Percentiles rank a stretch among this genome's conserved stretches.
Evolutionary conservation across 2,797 vertebrate genomes (phyloP).

Genomic region (Helostoma temminkii): DNA sequence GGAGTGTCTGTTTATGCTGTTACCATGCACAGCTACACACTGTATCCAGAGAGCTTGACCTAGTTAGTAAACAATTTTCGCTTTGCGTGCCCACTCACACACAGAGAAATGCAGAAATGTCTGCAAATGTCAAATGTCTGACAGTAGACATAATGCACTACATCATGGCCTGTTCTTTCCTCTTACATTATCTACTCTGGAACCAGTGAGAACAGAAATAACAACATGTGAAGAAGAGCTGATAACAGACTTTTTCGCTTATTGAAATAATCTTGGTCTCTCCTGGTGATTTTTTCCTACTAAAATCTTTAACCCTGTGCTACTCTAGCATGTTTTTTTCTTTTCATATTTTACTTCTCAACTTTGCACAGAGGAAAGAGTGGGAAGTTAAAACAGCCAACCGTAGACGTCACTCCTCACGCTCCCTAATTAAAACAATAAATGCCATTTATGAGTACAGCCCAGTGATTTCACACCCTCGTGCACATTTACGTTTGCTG

Average conservation of each 20-base stretch:
- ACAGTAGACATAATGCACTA: slow-evolving; percentile 32
- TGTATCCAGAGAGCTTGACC: slow-evolving; percentile 47
- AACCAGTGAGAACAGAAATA: slow-evolving; percentile 20
- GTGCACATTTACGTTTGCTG: slow-evolving; percentile 40
- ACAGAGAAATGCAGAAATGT: slow-evolving; percentile 13
- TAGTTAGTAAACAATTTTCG: slow-evolving; percentile 53
- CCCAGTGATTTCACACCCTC: slow-evolving; percentile 54
- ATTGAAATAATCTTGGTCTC: not conserved
- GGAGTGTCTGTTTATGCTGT: slow-evolving; percentile 14
- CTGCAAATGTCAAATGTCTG: slow-evolving; percentile 19
- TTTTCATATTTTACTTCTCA: slow-evolving; percentile 10
- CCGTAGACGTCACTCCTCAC: slow-evolving; percentile 35
- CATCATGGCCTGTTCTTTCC: slow-evolving; percentile 2
- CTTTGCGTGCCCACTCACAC: slow-evolving; percentile 15
- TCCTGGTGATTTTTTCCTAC: not conserved
- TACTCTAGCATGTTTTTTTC: slow-evolving; percentile 5
- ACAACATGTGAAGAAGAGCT: not conserved
- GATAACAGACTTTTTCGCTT: not conserved
- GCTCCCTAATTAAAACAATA: slow-evolving; percentile 67
- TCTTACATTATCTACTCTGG: slow-evolving; percentile 30
- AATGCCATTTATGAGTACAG: slow-evolving; percentile 61
- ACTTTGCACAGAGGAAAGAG: slow-evolving; percentile 31
- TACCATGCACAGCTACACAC: slow-evolving; percentile 6
- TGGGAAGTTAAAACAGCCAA: slow-evolving; percentile 33
- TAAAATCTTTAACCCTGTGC: slow-evolving; percentile 22